Percentiles rank a stretch among this genome's conserved stretches.
phyloP scores from a whole-genome alignment of 2,888 invertebrate species.

The Synergus laeviventris region DNA sequence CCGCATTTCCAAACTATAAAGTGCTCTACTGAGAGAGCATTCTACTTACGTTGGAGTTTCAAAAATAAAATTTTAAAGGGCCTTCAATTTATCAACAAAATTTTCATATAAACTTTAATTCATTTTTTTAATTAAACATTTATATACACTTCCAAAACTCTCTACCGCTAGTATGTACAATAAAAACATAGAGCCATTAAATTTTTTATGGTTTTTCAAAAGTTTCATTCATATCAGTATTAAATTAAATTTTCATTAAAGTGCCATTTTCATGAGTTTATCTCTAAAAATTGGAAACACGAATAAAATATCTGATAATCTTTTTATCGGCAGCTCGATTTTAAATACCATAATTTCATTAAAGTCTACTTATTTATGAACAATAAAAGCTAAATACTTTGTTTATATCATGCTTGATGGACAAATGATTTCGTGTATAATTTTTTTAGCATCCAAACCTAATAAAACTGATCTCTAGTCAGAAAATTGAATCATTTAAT shows the following conservation, averaged over 20 bases:
- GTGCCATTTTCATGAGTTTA: background rate
- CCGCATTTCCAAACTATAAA: slow-evolving; percentile 23
- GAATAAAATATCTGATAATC: background rate
- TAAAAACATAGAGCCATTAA: too few relatives aligned
- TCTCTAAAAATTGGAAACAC: background rate
- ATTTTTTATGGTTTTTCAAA: too few relatives aligned
- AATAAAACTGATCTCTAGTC: background rate
- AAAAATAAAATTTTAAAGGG: slow-evolving; percentile 3
- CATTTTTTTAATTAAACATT: too few relatives aligned
- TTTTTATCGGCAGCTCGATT: background rate
- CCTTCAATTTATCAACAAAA: background rate
- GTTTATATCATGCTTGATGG: background rate
- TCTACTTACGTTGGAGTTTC: background rate
- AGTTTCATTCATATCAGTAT: background rate
- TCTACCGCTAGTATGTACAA: too few relatives aligned
- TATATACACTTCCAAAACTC: too few relatives aligned
- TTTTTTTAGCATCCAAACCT: background rate
- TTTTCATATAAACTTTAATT: background rate
- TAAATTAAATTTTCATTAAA: background rate
- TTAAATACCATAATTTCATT: background rate
- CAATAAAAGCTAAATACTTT: background rate
- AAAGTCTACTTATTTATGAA: background rate
- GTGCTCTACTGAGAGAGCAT: slow-evolving; percentile 2
- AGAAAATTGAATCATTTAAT: background rate
- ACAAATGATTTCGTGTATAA: background rate